Conservation (phyloP, 2,888 invertebrate genomes). For the Pyralis farinalis region DNA sequence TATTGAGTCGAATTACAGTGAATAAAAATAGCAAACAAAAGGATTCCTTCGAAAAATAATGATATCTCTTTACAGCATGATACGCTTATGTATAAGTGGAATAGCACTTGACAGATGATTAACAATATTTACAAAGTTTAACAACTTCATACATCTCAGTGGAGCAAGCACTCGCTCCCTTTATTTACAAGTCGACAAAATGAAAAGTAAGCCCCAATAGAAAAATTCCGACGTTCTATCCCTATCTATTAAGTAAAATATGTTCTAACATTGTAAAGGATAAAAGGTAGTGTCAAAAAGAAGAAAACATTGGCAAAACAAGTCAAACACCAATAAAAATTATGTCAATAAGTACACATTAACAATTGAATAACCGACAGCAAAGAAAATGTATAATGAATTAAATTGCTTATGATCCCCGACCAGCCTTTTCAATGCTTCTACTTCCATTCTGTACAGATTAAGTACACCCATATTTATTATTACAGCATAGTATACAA, state of each 20-base stretch:
- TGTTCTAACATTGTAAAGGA: background rate
- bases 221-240: background rate
- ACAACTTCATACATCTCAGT: slow-evolving; percentile 52
- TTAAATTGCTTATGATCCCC: slow-evolving; percentile 18
- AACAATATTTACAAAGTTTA: slow-evolving; percentile 73
- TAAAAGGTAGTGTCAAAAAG: background rate
- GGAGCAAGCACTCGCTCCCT: slow-evolving; percentile 24
- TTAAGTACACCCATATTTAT: background rate
- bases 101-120: slow-evolving; percentile 59
- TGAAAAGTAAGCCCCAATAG: slow-evolving; percentile 3
- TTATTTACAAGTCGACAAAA: slow-evolving; percentile 22
- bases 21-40: slow-evolving; percentile 48
- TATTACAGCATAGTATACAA: slow-evolving; percentile 5
- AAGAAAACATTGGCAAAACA: background rate
- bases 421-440: slow-evolving; percentile 16
- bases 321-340: background rate
- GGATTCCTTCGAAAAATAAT: slow-evolving; percentile 51
- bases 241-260: background rate
- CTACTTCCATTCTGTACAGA: slow-evolving; percentile 3
- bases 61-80: slow-evolving; percentile 50
- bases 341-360: background rate
- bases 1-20: slow-evolving; percentile 43
- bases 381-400: background rate
- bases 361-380: background rate
- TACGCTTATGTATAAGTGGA: slow-evolving; percentile 45